Conservation (phyloP, 2,888 invertebrate genomes). For the Acanthosepion esculentum region DNA sequence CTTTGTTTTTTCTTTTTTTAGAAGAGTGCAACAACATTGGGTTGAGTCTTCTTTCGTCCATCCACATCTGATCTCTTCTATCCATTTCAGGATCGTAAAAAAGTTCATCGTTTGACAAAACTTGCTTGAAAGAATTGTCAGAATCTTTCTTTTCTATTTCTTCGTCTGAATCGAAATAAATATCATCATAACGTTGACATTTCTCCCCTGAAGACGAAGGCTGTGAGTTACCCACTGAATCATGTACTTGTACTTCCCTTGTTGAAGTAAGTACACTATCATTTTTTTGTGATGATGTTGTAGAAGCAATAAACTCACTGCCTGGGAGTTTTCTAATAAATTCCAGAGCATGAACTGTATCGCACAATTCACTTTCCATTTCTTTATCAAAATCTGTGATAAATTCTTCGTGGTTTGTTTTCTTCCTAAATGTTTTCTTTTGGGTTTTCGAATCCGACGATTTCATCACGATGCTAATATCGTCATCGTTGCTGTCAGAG, state of each 20-base stretch:
- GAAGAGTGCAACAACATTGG: conserved; percentile 56
- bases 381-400: conserved; percentile 71
- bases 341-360: conserved; percentile 61
- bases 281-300: background rate
- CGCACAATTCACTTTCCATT: conserved; percentile 71
- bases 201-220: conserved; percentile 50
- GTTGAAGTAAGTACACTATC: conserved; percentile 43
- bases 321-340: background rate
- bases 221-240: background rate
- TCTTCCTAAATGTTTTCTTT: conserved; percentile 18
- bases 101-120: conserved; percentile 74
- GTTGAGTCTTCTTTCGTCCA: conserved; percentile 74
- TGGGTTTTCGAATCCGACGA: background rate
- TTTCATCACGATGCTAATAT: conserved; percentile 35
- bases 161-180: conserved; percentile 73
- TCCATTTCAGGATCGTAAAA: conserved; percentile 79
- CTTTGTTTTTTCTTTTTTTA: conserved; percentile 40
- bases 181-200: conserved; percentile 65
- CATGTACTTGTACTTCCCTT: background rate
- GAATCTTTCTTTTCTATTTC: conserved; percentile 54
- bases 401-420: background rate
- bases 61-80: conserved; percentile 78
- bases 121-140: conserved; percentile 45
- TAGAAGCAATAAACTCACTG: background rate
- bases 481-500: conserved; percentile 37